These are phyloP conservation scores for Dinoponera quadriceps DNA, from an alignment of 1,140 invertebrate genomes.

Conservation along the genomic window DNA sequence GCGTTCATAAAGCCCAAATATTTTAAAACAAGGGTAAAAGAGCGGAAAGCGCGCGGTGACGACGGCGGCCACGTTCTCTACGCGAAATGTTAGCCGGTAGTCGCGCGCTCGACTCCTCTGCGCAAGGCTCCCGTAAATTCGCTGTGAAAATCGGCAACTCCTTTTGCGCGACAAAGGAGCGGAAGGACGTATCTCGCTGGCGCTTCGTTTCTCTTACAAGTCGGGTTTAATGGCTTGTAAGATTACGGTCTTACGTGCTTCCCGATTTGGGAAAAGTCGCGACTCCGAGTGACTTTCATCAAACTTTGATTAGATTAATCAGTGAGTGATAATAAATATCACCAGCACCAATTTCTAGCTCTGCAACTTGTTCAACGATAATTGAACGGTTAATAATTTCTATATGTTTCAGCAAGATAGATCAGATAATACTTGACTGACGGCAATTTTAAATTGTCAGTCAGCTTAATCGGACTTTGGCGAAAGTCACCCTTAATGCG, in stretches of 20 bases:
- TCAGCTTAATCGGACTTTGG: too few species aligned
- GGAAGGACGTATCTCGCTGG: constrained; percentile 41
- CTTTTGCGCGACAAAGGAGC: constrained; percentile 65
- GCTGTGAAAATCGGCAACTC: constrained; percentile 64
- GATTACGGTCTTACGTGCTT: constrained; percentile 3
- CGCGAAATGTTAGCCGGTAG: constrained; percentile 64
- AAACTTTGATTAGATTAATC: constrained; percentile 11
- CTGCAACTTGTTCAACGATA: background rate
- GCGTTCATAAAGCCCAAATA: constrained; percentile 81
- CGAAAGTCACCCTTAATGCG: too few species aligned
- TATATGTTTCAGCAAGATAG: background rate
- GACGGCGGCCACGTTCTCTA: constrained; percentile 48
- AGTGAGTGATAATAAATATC: too few species aligned
- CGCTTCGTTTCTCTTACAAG: constrained; percentile 18
- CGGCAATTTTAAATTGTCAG: too few species aligned
- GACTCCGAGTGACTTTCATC: background rate
- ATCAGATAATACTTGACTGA: too few species aligned
- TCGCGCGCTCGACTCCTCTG: constrained; percentile 68
- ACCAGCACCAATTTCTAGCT: too few species aligned
- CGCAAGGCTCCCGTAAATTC: constrained; percentile 64
- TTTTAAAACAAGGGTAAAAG: constrained; percentile 82
- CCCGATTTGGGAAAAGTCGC: constrained; percentile 12
- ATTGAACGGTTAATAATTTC: constrained; percentile 7
- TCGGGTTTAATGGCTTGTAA: background rate
- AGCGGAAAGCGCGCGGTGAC: constrained; percentile 74